These are phyloP conservation scores for Larimichthys crocea DNA, from an alignment of 2,113 vertebrate genomes.

Conservation along the genomic window DNA sequence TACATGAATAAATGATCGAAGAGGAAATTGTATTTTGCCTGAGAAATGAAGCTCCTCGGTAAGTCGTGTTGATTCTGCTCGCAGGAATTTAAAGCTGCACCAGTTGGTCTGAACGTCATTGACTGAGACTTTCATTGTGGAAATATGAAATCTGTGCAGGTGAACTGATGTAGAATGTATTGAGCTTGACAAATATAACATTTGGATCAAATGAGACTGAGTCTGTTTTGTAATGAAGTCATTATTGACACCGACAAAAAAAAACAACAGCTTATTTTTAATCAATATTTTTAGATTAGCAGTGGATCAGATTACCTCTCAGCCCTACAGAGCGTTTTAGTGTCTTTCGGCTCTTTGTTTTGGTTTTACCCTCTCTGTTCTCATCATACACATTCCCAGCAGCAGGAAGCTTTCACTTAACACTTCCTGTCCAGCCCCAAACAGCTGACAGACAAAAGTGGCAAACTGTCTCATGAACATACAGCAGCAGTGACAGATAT, in stretches of 20 bases:
- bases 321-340: too few relatives aligned
- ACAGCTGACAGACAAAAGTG: too few relatives aligned
- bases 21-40: slow-evolving; percentile 25
- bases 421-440: too few relatives aligned
- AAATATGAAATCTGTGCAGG: background rate
- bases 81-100: slow-evolving; percentile 4
- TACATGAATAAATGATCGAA: slow-evolving; percentile 57
- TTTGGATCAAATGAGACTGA: slow-evolving; percentile 35
- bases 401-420: too few relatives aligned
- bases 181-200: slow-evolving; percentile 40
- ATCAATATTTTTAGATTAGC: background rate
- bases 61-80: slow-evolving; percentile 17
- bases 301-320: background rate
- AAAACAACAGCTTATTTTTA: too few relatives aligned
- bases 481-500: too few relatives aligned
- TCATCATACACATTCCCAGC: too few relatives aligned
- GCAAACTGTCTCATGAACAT: too few relatives aligned
- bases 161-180: slow-evolving; percentile 15
- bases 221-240: slow-evolving; percentile 29
- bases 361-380: too few relatives aligned
- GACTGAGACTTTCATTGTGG: background rate
- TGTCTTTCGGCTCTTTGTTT: too few relatives aligned
- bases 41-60: slow-evolving; percentile 17
- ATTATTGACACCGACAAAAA: background rate
- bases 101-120: background rate